These are phyloP conservation scores for Macaria liturata DNA, from an alignment of 2,888 invertebrate genomes.

Conservation along the genomic window DNA sequence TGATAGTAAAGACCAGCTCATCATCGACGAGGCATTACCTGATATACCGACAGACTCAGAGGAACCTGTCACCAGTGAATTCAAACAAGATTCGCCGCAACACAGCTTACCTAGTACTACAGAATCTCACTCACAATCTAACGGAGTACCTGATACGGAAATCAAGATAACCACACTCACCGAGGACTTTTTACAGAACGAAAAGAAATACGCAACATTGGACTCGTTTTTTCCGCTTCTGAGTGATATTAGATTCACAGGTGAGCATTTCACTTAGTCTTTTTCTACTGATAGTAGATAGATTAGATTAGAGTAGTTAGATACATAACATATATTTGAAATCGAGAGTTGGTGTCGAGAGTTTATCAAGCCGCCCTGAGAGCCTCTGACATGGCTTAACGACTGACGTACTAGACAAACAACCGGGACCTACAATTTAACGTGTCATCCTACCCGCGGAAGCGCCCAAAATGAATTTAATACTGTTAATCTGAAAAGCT, in stretches of 20 bases:
- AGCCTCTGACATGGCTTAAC: no score
- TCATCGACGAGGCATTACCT: conserved; percentile 13
- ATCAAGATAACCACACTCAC: conserved; percentile 57
- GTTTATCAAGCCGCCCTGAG: background rate
- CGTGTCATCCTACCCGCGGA: background rate
- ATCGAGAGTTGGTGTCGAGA: background rate
- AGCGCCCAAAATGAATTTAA: no score
- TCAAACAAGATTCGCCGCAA: conserved; percentile 34
- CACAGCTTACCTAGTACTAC: conserved; percentile 29
- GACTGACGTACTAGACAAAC: no score
- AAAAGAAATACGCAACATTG: conserved; percentile 62
- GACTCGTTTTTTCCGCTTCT: conserved; percentile 64
- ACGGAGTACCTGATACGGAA: conserved; percentile 43
- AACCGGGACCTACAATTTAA: no score
- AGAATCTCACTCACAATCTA: conserved; percentile 35
- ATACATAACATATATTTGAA: no score
- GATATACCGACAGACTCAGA: conserved; percentile 16
- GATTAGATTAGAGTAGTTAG: no score
- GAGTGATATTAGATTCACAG: conserved; percentile 76
- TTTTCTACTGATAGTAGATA: background rate
- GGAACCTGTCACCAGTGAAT: conserved; percentile 29
- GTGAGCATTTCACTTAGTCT: conserved; percentile 45
- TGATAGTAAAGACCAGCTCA: conserved; percentile 48
- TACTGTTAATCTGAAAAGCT: no score
- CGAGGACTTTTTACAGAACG: conserved; percentile 74